Percentiles rank a stretch among this genome's conserved stretches.
Evolutionary conservation across 2,113 vertebrate species (phyloP).

Genomic region (Acrocephalus arundinaceus): DNA sequence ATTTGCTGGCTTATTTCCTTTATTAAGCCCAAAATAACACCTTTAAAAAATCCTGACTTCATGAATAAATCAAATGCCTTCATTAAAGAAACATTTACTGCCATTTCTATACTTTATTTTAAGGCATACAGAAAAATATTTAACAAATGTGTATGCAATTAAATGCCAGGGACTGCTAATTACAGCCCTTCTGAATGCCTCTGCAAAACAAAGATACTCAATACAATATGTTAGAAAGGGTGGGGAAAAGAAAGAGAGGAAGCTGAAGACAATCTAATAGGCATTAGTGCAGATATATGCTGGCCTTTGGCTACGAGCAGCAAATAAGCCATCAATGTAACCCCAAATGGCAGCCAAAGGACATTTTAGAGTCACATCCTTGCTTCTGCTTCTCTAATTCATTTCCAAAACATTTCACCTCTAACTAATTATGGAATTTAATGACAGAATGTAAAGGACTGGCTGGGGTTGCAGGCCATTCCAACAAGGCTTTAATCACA

Average conservation of each 20-base stretch:
- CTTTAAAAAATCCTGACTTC: conserved; percentile 48
- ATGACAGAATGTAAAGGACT: conserved; percentile 51
- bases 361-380: conserved; percentile 30
- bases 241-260: conserved; percentile 41
- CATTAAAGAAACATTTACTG: conserved; percentile 58
- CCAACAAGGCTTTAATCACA: conserved; percentile 53
- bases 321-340: conserved; percentile 20
- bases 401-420: conserved; percentile 62
- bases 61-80: conserved; percentile 58
- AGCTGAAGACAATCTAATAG: conserved; percentile 50
- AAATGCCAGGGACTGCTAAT: conserved; percentile 58
- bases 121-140: conserved; percentile 69
- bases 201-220: conserved; percentile 61
- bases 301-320: conserved; percentile 33
- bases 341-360: conserved; percentile 42
- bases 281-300: conserved; percentile 4
- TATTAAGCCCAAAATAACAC: conserved; percentile 61
- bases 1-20: conserved; percentile 49
- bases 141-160: conserved; percentile 67
- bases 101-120: conserved; percentile 68
- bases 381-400: conserved; percentile 48
- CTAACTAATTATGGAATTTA: conserved; percentile 60
- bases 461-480: conserved; percentile 52
- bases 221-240: conserved; percentile 34
- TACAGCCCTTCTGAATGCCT: conserved; percentile 57